phyloP scores from a whole-genome alignment of 2,888 invertebrate species.

The Cheilosia vulpina region DNA sequence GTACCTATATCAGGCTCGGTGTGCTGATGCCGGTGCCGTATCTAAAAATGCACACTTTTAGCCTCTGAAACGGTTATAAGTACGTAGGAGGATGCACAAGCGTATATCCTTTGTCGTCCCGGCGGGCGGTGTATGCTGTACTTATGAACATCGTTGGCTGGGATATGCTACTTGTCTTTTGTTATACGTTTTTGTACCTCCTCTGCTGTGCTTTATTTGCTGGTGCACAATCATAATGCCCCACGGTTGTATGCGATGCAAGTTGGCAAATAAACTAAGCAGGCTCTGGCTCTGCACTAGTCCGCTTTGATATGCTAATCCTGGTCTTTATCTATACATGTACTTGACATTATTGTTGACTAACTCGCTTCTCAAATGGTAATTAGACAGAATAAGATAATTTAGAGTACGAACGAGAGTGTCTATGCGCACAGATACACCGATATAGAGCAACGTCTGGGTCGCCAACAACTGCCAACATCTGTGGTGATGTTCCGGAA shows the following conservation, averaged over 20 bases:
- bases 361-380: slow-evolving; percentile 74
- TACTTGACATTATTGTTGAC: slow-evolving; percentile 75
- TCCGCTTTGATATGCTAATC: slow-evolving; percentile 75
- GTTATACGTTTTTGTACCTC: slow-evolving; percentile 51
- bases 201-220: slow-evolving; percentile 60
- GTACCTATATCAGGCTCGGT: slow-evolving; percentile 10
- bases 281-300: slow-evolving; percentile 50
- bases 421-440: slow-evolving; percentile 50
- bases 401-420: slow-evolving; percentile 69
- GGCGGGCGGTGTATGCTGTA: slow-evolving; percentile 49
- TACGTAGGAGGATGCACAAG: slow-evolving; percentile 56
- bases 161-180: slow-evolving; percentile 74
- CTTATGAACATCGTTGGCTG: slow-evolving; percentile 48
- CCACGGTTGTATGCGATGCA: slow-evolving; percentile 68
- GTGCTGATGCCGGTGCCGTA: background rate
- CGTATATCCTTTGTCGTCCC: slow-evolving; percentile 78
- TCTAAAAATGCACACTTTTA: slow-evolving; percentile 39
- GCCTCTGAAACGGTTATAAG: slow-evolving; percentile 28
- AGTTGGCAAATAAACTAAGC: slow-evolving; percentile 71
- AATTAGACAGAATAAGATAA: slow-evolving; percentile 75
- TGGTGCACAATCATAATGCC: slow-evolving; percentile 73
- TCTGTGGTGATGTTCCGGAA: slow-evolving; percentile 15
- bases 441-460: slow-evolving; percentile 67
- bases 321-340: slow-evolving; percentile 70
- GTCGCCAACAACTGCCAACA: slow-evolving; percentile 46